Percentiles rank a stretch among this genome's conserved stretches.
Evolutionary conservation across 2,113 vertebrate species (phyloP).

Genomic region (Perca fluviatilis): DNA sequence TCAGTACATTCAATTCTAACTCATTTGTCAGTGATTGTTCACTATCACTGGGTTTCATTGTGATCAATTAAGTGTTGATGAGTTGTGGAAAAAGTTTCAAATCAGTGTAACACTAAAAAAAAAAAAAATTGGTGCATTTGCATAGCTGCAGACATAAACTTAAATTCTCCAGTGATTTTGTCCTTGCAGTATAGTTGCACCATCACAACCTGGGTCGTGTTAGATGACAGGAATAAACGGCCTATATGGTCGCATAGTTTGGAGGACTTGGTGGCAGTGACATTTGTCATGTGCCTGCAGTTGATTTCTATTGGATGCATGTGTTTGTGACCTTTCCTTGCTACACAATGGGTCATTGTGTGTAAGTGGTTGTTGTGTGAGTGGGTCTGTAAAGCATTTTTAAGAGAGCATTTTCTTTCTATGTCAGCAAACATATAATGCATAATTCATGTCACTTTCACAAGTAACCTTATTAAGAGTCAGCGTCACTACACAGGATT

Average conservation of each 20-base stretch:
- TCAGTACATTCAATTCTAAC: conserved; percentile 29
- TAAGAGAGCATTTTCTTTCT: conserved; percentile 1
- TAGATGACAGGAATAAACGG: too few species aligned
- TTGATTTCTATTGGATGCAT: conserved; percentile 41
- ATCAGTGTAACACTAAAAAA: background rate
- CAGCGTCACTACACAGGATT: conserved; percentile 86
- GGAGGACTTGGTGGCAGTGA: background rate
- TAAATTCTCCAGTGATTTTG: background rate
- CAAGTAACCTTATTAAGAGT: conserved; percentile 58
- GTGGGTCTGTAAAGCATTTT: conserved; percentile 11
- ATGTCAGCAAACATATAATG: conserved; percentile 49
- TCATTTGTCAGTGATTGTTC: conserved; percentile 40
- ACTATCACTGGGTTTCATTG: conserved; percentile 35
- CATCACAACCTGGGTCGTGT: conserved; percentile 9
- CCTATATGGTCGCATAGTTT: too few species aligned
- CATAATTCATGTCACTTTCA: conserved; percentile 59
- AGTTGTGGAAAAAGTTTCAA: conserved; percentile 23
- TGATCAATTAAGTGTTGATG: conserved; percentile 2
- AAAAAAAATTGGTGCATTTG: background rate
- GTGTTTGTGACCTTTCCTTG: conserved; percentile 43
- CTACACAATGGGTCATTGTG: conserved; percentile 28
- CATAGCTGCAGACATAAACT: background rate
- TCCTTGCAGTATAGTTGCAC: background rate
- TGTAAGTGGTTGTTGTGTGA: conserved; percentile 7
- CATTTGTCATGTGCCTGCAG: conserved; percentile 31